Evolutionary conservation across 2,113 vertebrate genomes (phyloP).

Genomic region (Caretta caretta): DNA sequence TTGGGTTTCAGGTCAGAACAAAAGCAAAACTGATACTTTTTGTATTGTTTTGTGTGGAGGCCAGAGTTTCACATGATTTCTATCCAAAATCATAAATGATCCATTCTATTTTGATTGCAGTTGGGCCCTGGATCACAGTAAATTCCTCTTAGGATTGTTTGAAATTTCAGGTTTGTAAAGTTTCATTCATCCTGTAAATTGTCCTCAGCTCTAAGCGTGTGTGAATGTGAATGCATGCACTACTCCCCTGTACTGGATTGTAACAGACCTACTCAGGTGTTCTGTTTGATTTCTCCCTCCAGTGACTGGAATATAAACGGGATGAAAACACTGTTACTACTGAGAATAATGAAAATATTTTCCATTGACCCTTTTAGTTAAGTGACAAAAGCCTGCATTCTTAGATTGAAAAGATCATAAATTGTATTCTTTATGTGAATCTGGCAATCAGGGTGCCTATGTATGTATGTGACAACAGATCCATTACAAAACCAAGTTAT

Average conservation of each 20-base stretch:
- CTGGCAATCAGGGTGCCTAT: neutral
- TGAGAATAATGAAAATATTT: neutral
- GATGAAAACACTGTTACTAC: neutral
- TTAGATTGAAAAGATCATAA: neutral
- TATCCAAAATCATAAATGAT: neutral
- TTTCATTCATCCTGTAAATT: neutral
- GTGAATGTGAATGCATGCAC: neutral
- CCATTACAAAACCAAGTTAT: neutral
- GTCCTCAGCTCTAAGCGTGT: neutral
- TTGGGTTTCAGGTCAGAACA: neutral
- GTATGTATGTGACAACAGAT: neutral
- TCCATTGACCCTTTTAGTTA: neutral
- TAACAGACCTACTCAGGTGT: neutral
- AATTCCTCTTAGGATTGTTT: neutral
- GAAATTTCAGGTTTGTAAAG: neutral
- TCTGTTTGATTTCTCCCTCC: neutral
- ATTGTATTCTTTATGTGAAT: neutral
- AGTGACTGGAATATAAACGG: neutral
- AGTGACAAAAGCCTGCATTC: neutral
- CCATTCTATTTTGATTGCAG: neutral
- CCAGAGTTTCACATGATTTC: neutral
- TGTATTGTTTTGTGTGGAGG: neutral
- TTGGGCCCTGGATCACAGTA: neutral
- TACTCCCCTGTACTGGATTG: neutral
- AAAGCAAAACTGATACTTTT: neutral